Evolutionary conservation across 2,797 vertebrate species (phyloP), one percentile per base, ranked within the genome.

Genomic region (Lithobates pipiens): DNA sequence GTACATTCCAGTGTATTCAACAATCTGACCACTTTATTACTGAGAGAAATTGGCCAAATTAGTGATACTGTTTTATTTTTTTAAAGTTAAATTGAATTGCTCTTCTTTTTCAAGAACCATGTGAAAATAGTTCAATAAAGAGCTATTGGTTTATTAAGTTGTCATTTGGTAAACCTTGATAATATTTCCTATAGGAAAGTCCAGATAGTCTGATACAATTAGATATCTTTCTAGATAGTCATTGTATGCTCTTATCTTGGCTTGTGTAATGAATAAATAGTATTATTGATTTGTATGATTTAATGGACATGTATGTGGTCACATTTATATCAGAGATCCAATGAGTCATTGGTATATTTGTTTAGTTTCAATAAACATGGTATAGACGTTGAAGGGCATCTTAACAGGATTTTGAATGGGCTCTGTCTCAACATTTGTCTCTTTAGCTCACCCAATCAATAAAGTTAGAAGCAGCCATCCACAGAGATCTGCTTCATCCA

Each of bases 171-270:
- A 69, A 44, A 46, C 34, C 34, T 44, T 44, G 25, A 27, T 18
- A 5, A 79, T 79, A 46, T 46, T 46, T 69, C 77, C 65, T 25
- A 79, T 68, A 46, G 77, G 77, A 68, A 69, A 50, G 36, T 8
- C 77, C 25, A 23, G 63, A 79, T 32, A 67, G 42, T 18, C 9
- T 65, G 39, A 10, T 27, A 10, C 73, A 54, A 54, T 75, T 36
- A 77, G 75, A 77, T 77, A 77, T 65, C 76, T 77, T 63, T 27
- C 57, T 61, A 65, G 76, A 77, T 77, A 77, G 76, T 29, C 61
- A 39, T 39, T 27, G 18, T 13, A 23, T 23, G 23, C 25, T 69
- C 63, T 61, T 79, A 46, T 68, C 77, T 21, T 23, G 63, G n/a
- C 39, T 46, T 21, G 21, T 46, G 18, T 69, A 32, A 68, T 69